Evolutionary conservation across 2,888 invertebrate species (phyloP).

Genomic region (Elegia similella): DNA sequence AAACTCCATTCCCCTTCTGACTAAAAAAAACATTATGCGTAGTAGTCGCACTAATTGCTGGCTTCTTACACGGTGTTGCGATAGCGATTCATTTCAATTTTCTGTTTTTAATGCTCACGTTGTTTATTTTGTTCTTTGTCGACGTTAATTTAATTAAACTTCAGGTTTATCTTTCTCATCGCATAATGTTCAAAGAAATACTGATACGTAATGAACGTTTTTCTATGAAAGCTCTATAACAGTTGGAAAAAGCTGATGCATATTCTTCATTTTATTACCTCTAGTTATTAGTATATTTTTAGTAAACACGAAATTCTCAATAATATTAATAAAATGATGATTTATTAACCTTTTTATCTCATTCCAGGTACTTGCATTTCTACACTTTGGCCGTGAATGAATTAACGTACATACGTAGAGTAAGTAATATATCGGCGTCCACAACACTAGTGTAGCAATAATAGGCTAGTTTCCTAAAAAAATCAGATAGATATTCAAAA

Average conservation of each 20-base stretch:
- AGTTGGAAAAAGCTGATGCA: not conserved
- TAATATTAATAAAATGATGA: too few relatives aligned
- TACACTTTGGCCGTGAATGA: not conserved
- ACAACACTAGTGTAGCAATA: too few relatives aligned
- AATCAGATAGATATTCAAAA: too few relatives aligned
- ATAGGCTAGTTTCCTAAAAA: too few relatives aligned
- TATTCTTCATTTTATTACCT: not conserved
- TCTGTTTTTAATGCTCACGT: not conserved
- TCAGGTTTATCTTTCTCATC: too few relatives aligned
- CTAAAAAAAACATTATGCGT: slow-evolving; percentile 13
- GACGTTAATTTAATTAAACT: too few relatives aligned
- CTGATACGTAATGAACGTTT: too few relatives aligned
- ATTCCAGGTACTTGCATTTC: not conserved
- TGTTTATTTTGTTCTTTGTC: not conserved
- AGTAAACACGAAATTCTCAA: too few relatives aligned
- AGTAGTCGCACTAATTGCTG: slow-evolving; percentile 11
- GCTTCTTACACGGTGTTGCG: slow-evolving; percentile 8
- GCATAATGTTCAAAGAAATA: too few relatives aligned
- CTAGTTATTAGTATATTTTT: not conserved
- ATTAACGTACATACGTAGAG: too few relatives aligned
- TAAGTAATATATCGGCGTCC: too few relatives aligned
- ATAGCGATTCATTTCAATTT: slow-evolving; percentile 11
- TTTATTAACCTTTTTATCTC: not conserved
- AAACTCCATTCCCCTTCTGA: slow-evolving; percentile 6
- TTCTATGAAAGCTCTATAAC: too few relatives aligned